phyloP scores from a whole-genome alignment of 2,113 vertebrate species.

The Oreocharis arfaki region DNA sequence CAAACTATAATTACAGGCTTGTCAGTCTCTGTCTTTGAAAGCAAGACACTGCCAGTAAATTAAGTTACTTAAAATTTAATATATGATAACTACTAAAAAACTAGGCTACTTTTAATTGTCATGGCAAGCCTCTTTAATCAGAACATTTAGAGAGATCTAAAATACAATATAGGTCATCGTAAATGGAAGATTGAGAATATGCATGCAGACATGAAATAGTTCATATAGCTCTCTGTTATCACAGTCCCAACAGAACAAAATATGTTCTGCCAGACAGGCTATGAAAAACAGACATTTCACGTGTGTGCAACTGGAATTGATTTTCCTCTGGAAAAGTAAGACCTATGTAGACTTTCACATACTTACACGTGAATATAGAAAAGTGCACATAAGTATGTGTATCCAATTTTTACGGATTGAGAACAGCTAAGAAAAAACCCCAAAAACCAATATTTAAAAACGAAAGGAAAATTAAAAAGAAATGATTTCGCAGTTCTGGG shows the following conservation, averaged over 20 bases:
- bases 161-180: neutral
- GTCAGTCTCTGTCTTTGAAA: neutral
- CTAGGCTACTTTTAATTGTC: neutral
- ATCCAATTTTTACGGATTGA: neutral
- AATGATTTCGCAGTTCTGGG: neutral
- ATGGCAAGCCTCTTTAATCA: neutral
- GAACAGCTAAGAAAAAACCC: neutral
- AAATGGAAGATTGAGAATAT: neutral
- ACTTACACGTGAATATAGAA: neutral
- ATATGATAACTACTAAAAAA: neutral
- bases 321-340: constrained; percentile 32
- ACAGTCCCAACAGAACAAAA: neutral
- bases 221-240: neutral
- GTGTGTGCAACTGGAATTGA: neutral
- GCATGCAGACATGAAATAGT: neutral
- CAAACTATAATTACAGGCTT: constrained; percentile 2
- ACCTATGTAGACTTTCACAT: neutral
- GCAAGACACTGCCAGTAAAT: neutral
- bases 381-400: neutral
- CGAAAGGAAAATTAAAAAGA: neutral
- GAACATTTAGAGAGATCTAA: neutral
- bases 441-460: neutral
- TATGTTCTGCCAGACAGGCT: constrained; percentile 15
- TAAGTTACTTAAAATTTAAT: neutral
- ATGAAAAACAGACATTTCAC: constrained; percentile 6